Conservation (phyloP, 1,140 invertebrate genomes). For the Drosophila biarmipes region DNA sequence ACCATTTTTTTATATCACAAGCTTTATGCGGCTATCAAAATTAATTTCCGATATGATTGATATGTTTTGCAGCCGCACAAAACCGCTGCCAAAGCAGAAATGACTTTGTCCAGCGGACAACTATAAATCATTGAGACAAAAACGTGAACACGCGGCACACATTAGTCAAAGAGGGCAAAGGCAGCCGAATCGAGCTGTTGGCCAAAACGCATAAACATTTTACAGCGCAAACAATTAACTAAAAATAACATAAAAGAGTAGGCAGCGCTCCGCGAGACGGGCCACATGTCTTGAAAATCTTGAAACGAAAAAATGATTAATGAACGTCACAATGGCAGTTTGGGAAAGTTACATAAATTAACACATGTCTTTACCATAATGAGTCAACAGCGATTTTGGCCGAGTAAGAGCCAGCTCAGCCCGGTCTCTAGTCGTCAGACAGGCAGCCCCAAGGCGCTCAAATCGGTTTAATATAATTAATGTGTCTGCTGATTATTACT, state of each 20-base stretch:
- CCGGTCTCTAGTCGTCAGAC: slow-evolving; percentile 20
- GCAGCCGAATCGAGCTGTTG: slow-evolving; percentile 50
- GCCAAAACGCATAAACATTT: slow-evolving; percentile 79
- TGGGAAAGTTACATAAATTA: slow-evolving; percentile 83
- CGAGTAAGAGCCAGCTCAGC: slow-evolving; percentile 29
- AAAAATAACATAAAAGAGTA: slow-evolving; percentile 77
- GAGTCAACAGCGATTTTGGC: slow-evolving; percentile 49
- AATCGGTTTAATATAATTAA: slow-evolving; percentile 70
- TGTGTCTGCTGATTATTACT: slow-evolving; percentile 49
- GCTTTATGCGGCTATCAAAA: slow-evolving; percentile 67
- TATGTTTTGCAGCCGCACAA: slow-evolving; percentile 56
- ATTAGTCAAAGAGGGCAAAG: slow-evolving; percentile 79
- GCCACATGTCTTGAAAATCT: slow-evolving; percentile 37
- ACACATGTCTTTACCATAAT: slow-evolving; percentile 80
- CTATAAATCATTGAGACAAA: slow-evolving; percentile 72
- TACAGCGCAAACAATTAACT: slow-evolving; percentile 81
- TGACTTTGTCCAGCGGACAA: slow-evolving; percentile 48
- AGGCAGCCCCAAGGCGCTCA: slow-evolving; percentile 21
- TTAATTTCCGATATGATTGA: slow-evolving; percentile 78
- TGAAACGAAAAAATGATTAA: slow-evolving; percentile 74
- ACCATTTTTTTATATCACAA: slow-evolving; percentile 13
- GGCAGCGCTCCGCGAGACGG: slow-evolving; percentile 49
- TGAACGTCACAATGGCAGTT: slow-evolving; percentile 67
- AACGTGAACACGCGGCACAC: slow-evolving; percentile 72
- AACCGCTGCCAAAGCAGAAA: slow-evolving; percentile 54